Base-by-base conservation (phyloP, 2,113 vertebrate species). In the Egretta garzetta region DNA sequence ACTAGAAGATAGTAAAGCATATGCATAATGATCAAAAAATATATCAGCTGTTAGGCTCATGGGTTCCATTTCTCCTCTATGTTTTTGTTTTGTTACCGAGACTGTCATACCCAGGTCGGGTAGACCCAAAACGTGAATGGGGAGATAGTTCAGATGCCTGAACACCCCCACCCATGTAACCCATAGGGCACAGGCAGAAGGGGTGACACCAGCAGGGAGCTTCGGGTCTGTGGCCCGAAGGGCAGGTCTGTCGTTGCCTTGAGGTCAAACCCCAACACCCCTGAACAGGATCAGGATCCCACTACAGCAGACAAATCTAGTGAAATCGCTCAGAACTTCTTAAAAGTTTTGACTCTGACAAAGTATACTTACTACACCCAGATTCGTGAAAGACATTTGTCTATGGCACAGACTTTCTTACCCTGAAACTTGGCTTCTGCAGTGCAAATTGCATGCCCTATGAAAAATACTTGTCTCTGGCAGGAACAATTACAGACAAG, bases 211-310 rank as follows among this genome's bases (percentile, higher is more conserved):
- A 59, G 39, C 33, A 52, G 17, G 70, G 3, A 90, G 12, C n/a
- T 79, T 74, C 50, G 80, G 43, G 26, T 64, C 37, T 89, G 17
- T 37, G 47, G 50, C 55, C 30, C 2, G 4, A 55, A 90, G 14
- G 8, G 8, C 22, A 80, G 13, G 10, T 60, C 45, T 80, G 32
- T 20, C 4, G 0, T 10, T 49, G 21, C 62, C 83, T 79, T 0
- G 0, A 88, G 35, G 27, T 70, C 47, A 58, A 66, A 72, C 9
- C 9, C 24, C 41, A 52, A 11, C 0, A 1, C 6, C 8, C 21
- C 47, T 53, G 41, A 66, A 33, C 20, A 70, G 35, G 9, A 88
- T 20, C 26, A 86, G 58, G 45, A 64, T 28, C 27, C 12, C 43
- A 60, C 7, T 28, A 12, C 49, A 86, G 50, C 35, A 86, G 35